A percentile compares a stretch with the other conserved stretches of the same genome.
Evolutionary conservation across 2,797 vertebrate species (phyloP).

Genomic region (Zenarchopterus dispar): DNA sequence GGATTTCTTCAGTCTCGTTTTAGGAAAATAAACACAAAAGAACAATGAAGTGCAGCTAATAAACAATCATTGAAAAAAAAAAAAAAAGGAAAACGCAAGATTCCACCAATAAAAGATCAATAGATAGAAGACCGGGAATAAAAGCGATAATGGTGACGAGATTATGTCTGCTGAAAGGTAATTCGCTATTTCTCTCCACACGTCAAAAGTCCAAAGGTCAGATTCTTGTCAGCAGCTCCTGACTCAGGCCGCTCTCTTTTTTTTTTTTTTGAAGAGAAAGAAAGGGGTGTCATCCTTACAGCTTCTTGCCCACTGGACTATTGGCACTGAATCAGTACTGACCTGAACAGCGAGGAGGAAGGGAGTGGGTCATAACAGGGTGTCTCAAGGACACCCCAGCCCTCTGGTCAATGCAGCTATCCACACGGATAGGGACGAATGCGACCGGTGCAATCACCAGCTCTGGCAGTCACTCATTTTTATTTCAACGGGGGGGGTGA

Average conservation of each 20-base stretch:
- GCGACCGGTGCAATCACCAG: conserved; percentile 80
- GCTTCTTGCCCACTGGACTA: conserved; percentile 72
- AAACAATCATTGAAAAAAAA: background rate
- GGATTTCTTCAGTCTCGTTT: conserved; percentile 34
- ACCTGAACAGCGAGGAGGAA: conserved; percentile 18
- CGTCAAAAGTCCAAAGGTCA: conserved; percentile 48
- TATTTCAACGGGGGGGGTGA: conserved; percentile 67
- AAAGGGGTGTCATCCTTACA: conserved; percentile 62
- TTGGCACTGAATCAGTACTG: conserved; percentile 77
- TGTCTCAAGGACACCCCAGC: conserved; percentile 84
- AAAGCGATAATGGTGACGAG: conserved; percentile 35
- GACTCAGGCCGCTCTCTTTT: conserved; percentile 24
- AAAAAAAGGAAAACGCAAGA: conserved; percentile 3
- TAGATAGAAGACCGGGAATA: conserved; percentile 26
- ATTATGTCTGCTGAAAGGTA: conserved; percentile 2
- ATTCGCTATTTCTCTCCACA: conserved; percentile 33
- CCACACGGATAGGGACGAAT: conserved; percentile 81
- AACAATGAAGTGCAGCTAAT: conserved; percentile 28
- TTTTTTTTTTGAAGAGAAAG: conserved; percentile 35
- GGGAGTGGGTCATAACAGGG: conserved; percentile 58
- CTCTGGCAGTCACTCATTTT: conserved; percentile 83
- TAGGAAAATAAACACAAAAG: conserved; percentile 1
- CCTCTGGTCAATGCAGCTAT: conserved; percentile 74
- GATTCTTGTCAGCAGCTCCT: conserved; percentile 48
- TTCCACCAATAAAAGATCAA: background rate